Percentiles rank a stretch among this genome's conserved stretches.
Conservation (phyloP, 2,888 invertebrate genomes). For the Dicyrtoma fusca region DNA sequence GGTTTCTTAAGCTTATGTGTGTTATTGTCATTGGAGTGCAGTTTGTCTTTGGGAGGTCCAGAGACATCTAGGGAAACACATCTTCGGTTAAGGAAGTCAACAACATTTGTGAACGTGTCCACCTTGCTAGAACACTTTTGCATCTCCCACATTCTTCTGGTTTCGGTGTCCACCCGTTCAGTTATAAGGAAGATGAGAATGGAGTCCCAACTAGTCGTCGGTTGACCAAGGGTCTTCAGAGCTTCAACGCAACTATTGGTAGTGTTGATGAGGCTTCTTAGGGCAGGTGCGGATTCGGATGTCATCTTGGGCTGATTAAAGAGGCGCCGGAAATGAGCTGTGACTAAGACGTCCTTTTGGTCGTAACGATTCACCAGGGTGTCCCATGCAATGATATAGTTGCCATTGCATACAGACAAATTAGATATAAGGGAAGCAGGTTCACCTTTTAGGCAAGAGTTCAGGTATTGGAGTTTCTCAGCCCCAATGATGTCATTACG, state of each 20-base stretch:
- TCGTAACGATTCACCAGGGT: slow-evolving; percentile 35
- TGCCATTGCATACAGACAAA: slow-evolving; percentile 34
- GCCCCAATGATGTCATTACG: slow-evolving; percentile 6
- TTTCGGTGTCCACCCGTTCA: slow-evolving; percentile 27
- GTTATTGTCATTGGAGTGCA: too few relatives aligned
- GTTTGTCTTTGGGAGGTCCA: background rate
- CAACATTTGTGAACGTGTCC: slow-evolving; percentile 7
- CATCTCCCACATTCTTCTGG: slow-evolving; percentile 38
- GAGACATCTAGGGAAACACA: background rate
- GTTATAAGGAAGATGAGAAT: slow-evolving; percentile 22
- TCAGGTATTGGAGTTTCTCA: slow-evolving; percentile 41
- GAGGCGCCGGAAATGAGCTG: slow-evolving; percentile 25
- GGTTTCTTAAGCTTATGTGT: background rate
- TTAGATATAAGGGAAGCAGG: slow-evolving; percentile 37
- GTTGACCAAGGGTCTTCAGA: slow-evolving; percentile 18
- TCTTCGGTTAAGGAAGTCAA: slow-evolving; percentile 17
- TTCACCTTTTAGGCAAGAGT: slow-evolving; percentile 34
- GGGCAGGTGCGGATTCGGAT: slow-evolving; percentile 4
- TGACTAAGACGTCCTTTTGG: slow-evolving; percentile 38
- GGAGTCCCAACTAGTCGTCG: slow-evolving; percentile 9
- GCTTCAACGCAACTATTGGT: slow-evolving; percentile 34
- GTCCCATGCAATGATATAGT: slow-evolving; percentile 42
- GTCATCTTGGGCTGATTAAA: slow-evolving; percentile 9
- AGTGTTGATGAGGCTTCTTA: slow-evolving; percentile 36
- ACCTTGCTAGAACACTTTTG: background rate